These are phyloP conservation scores for Matsumurasca onukii DNA, from an alignment of 1,140 invertebrate genomes.

Conservation along the genomic window DNA sequence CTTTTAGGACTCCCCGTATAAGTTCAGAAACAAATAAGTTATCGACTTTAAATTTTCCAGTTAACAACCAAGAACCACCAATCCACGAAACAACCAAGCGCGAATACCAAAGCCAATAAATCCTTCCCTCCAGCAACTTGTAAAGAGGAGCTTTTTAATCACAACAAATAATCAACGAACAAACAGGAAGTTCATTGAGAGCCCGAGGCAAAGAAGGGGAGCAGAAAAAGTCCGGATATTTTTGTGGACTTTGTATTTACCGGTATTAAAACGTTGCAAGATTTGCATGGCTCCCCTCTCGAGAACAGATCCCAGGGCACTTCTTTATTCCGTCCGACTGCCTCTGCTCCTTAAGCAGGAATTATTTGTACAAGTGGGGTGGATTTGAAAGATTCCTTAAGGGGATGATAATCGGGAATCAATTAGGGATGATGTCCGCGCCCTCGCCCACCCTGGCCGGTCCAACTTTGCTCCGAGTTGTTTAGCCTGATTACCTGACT, in stretches of 20 bases:
- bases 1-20: no score
- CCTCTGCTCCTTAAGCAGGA: conserved; percentile 17
- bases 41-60: no score
- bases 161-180: no score
- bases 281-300: conserved; percentile 12
- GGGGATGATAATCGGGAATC: conserved; percentile 32
- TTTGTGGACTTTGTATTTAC: background rate
- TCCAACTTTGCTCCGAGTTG: background rate
- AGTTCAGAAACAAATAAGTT: no score
- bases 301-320: background rate
- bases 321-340: conserved; percentile 11
- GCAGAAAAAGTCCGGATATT: background rate
- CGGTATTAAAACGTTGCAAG: conserved; percentile 4
- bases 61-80: no score
- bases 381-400: conserved; percentile 30
- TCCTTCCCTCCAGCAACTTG: no score
- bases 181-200: background rate
- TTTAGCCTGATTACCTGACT: background rate
- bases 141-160: no score
- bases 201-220: background rate
- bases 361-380: conserved; percentile 28
- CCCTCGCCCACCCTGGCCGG: background rate
- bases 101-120: no score
- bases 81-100: no score
- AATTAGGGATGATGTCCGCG: conserved; percentile 15